Evolutionary conservation across 2,113 vertebrate genomes (phyloP).

Genomic region (Microtus richardsoni): DNA sequence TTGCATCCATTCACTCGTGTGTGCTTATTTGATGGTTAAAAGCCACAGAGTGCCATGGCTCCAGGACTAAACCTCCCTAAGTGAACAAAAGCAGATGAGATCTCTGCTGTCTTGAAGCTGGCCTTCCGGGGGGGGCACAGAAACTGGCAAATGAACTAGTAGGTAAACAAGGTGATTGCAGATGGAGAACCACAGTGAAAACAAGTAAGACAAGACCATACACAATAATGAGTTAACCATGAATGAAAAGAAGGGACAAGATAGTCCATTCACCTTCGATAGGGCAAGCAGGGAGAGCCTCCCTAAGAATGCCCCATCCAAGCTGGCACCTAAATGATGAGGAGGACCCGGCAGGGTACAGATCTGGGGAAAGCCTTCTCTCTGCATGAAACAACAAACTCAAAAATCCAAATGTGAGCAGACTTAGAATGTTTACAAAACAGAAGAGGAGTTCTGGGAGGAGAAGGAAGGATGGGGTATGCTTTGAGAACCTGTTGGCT

Average conservation of each 20-base stretch:
- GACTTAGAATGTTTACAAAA: slow-evolving; percentile 1
- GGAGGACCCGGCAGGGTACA: not conserved
- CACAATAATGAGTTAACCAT: not conserved
- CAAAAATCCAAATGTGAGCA: not conserved
- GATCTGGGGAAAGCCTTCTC: not conserved
- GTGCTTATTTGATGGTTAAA: not conserved
- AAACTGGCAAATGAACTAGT: not conserved
- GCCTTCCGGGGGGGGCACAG: not conserved
- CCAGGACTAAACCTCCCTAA: not conserved
- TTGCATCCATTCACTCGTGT: not conserved
- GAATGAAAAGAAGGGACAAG: not conserved
- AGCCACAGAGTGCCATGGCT: not conserved
- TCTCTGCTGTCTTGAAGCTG: slow-evolving; percentile 34
- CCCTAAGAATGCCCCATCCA: not conserved
- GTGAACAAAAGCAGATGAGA: not conserved
- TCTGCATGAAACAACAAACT: not conserved
- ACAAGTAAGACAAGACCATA: not conserved
- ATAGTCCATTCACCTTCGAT: not conserved
- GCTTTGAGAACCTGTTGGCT: not conserved
- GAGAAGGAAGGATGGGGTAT: not conserved
- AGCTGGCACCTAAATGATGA: not conserved
- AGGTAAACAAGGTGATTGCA: not conserved
- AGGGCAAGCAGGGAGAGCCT: not conserved
- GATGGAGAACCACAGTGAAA: not conserved
- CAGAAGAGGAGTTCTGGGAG: not conserved